Conservation (phyloP, 2,888 invertebrate species). For the Ormyrus rosae region DNA sequence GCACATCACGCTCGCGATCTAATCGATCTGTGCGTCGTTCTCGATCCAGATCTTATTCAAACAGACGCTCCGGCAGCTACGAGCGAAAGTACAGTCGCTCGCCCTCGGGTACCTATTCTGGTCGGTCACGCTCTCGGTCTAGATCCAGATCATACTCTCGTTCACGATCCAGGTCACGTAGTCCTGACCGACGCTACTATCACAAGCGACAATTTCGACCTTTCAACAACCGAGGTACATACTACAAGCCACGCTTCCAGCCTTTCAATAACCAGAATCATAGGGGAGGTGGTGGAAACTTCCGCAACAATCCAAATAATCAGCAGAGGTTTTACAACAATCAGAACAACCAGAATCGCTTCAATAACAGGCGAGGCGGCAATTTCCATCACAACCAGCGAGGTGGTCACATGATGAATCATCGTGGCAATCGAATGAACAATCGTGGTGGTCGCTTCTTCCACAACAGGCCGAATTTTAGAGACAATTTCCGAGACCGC, state of each 20-base stretch:
- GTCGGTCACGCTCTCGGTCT: constrained; percentile 77
- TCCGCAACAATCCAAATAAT: constrained; percentile 69
- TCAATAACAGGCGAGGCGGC: constrained; percentile 69
- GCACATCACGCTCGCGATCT: constrained; percentile 82
- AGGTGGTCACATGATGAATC: constrained; percentile 62
- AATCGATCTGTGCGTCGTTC: constrained; percentile 80
- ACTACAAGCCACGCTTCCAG: constrained; percentile 88
- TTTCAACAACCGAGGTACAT: constrained; percentile 84
- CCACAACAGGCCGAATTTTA: constrained; percentile 76
- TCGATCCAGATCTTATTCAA: constrained; percentile 75
- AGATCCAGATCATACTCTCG: constrained; percentile 75
- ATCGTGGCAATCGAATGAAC: constrained; percentile 66
- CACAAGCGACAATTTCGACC: constrained; percentile 72
- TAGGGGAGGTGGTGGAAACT: constrained; percentile 76
- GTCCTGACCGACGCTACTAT: constrained; percentile 73
- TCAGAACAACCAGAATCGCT: constrained; percentile 66
- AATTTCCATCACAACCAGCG: constrained; percentile 65
- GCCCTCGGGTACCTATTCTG: constrained; percentile 71
- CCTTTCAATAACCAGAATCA: constrained; percentile 79
- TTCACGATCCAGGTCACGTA: constrained; percentile 80
- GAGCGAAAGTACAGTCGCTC: constrained; percentile 73
- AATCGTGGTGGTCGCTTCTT: constrained; percentile 72
- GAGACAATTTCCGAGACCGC: constrained; percentile 82
- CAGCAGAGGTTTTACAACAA: constrained; percentile 67
- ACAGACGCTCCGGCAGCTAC: constrained; percentile 72